Evolutionary conservation across 2,797 vertebrate species (phyloP).

Genomic region (Selene dorsalis): DNA sequence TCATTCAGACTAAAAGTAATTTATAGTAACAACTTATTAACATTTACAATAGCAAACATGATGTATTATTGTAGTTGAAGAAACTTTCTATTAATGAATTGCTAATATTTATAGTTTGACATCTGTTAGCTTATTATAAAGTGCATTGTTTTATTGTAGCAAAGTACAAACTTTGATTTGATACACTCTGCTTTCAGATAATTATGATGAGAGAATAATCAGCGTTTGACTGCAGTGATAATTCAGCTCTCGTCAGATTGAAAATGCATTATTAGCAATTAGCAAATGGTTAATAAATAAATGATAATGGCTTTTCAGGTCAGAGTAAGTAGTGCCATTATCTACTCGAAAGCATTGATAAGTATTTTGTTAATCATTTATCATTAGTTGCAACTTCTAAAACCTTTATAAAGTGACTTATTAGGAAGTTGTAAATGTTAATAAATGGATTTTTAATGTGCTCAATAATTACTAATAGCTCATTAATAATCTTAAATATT

Average conservation of each 20-base stretch:
- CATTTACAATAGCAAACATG: not conserved
- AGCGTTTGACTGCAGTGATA: not conserved
- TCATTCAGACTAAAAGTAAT: not conserved
- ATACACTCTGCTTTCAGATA: not conserved
- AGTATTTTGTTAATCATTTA: not conserved
- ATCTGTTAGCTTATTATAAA: not conserved
- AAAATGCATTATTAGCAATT: not conserved
- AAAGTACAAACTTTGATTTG: not conserved
- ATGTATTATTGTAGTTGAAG: not conserved
- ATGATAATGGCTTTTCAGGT: not conserved
- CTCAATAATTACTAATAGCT: not conserved
- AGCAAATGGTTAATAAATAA: constrained; percentile 10
- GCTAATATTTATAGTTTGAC: not conserved
- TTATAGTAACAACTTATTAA: not conserved
- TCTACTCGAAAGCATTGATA: not conserved
- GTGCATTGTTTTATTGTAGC: not conserved
- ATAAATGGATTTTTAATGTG: not conserved
- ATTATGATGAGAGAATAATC: not conserved
- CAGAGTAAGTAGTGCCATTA: not conserved
- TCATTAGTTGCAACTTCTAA: not conserved
- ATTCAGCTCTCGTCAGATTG: too few species aligned
- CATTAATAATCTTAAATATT: not conserved
- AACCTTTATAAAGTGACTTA: not conserved
- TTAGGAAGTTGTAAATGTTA: not conserved
- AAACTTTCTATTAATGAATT: not conserved